phyloP scores from a whole-genome alignment of 1,140 invertebrate species.

The Drosophila albomicans region DNA sequence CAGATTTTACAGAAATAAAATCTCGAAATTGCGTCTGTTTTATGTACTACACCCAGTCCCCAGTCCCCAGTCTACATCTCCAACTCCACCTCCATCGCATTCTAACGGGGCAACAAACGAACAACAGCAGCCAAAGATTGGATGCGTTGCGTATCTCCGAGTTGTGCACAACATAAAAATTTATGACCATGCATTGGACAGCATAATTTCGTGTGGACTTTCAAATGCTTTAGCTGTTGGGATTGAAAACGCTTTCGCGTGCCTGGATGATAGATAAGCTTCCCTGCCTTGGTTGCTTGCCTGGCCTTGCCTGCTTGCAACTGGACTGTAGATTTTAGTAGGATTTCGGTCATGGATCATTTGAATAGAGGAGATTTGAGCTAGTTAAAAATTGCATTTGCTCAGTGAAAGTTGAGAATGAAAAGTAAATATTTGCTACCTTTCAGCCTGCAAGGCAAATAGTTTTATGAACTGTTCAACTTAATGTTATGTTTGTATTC shows the following conservation, averaged over 20 bases:
- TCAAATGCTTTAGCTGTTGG: slow-evolving; percentile 44
- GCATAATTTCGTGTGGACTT: slow-evolving; percentile 66
- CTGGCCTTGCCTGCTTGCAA: background rate
- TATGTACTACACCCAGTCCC: slow-evolving; percentile 60
- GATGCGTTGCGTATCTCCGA: slow-evolving; percentile 30
- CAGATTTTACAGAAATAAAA: slow-evolving; percentile 81
- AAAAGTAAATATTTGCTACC: background rate
- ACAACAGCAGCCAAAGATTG: slow-evolving; percentile 17
- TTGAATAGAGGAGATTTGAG: slow-evolving; percentile 6
- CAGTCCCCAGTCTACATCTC: background rate
- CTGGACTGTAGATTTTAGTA: slow-evolving; percentile 4
- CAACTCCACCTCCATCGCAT: background rate
- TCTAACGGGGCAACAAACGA: slow-evolving; percentile 20
- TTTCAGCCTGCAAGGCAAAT: too few species aligned
- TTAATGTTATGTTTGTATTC: too few species aligned
- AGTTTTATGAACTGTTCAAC: too few species aligned
- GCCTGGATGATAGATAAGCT: slow-evolving; percentile 39
- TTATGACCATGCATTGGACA: slow-evolving; percentile 75
- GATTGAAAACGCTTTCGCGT: slow-evolving; percentile 52
- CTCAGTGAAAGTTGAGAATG: too few species aligned
- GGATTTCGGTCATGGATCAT: slow-evolving; percentile 4
- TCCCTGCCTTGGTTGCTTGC: too few species aligned
- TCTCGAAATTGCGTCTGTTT: slow-evolving; percentile 76
- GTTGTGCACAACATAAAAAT: slow-evolving; percentile 64
- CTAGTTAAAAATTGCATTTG: slow-evolving; percentile 5